Percentiles rank a stretch among this genome's conserved stretches.
Evolutionary conservation across 2,888 invertebrate species (phyloP).

Genomic region (Julus scanicus): DNA sequence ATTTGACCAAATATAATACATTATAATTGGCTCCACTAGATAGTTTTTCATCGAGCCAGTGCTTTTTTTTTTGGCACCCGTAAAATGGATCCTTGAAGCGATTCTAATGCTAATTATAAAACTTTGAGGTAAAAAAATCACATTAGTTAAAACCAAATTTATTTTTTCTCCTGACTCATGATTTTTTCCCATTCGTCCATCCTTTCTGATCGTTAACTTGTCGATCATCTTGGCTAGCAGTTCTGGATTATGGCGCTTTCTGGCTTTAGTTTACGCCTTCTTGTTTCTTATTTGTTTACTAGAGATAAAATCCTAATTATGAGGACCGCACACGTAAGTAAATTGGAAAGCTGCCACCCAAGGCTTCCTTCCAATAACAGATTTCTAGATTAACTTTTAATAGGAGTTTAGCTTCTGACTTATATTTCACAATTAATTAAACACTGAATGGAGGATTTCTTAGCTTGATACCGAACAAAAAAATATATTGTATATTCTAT

Average conservation of each 20-base stretch:
- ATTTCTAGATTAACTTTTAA: conserved; percentile 34
- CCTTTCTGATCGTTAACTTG: conserved; percentile 47
- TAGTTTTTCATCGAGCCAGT: neutral
- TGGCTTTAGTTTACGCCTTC: conserved; percentile 45
- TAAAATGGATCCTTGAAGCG: conserved; percentile 20
- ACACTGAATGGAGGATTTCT: neutral
- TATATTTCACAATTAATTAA: conserved; percentile 37
- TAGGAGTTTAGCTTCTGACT: neutral
- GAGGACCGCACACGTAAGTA: conserved; percentile 54
- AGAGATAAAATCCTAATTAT: conserved; percentile 56
- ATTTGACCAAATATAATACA: conserved; percentile 11
- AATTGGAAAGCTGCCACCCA: conserved; percentile 56
- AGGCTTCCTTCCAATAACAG: neutral
- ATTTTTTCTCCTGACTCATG: conserved; percentile 48
- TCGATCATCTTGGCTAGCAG: conserved; percentile 30
- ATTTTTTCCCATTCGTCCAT: conserved; percentile 46
- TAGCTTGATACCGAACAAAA: neutral
- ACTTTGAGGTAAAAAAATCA: conserved; percentile 17
- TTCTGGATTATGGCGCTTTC: conserved; percentile 38
- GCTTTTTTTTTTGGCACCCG: neutral
- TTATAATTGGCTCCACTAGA: neutral
- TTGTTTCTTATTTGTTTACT: conserved; percentile 50
- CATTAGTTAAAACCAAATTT: conserved; percentile 22
- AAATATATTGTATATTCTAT: neutral
- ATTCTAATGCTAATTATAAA: conserved; percentile 49